Conservation (phyloP, 2,113 vertebrate genomes). For the Dicerorhinus sumatrensis region DNA sequence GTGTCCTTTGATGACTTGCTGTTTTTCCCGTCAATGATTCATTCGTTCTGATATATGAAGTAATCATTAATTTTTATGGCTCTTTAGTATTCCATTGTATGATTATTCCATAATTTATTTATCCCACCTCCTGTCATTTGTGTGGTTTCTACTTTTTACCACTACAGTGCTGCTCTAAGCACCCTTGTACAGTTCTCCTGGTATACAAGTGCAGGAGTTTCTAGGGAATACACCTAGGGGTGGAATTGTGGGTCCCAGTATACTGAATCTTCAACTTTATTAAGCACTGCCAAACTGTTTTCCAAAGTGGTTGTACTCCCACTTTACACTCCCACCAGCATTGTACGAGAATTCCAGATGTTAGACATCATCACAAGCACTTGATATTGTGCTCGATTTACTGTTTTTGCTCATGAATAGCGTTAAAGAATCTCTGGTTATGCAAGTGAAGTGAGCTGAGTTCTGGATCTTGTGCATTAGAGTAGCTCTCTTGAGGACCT, state of each 20-base stretch:
- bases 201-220: not conserved
- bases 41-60: not conserved
- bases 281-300: not conserved
- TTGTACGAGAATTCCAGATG: not conserved
- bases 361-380: not conserved
- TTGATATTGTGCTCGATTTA: no score
- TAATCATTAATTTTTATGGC: not conserved
- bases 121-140: not conserved
- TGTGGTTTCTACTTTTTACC: not conserved
- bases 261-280: not conserved
- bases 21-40: not conserved
- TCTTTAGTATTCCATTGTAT: not conserved
- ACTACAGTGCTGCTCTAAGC: not conserved
- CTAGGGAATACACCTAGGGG: not conserved
- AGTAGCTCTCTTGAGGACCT: not conserved
- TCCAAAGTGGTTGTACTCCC: not conserved
- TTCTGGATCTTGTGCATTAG: not conserved
- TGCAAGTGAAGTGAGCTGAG: not conserved
- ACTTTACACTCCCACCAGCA: not conserved
- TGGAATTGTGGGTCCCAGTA: not conserved
- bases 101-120: not conserved
- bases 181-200: not conserved
- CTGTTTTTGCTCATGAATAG: not conserved
- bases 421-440: not conserved
- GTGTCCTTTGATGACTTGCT: not conserved